Percentiles rank a stretch among this genome's conserved stretches.
Evolutionary conservation across 2,797 vertebrate genomes (phyloP).

Genomic region (Sebastes elongatus): DNA sequence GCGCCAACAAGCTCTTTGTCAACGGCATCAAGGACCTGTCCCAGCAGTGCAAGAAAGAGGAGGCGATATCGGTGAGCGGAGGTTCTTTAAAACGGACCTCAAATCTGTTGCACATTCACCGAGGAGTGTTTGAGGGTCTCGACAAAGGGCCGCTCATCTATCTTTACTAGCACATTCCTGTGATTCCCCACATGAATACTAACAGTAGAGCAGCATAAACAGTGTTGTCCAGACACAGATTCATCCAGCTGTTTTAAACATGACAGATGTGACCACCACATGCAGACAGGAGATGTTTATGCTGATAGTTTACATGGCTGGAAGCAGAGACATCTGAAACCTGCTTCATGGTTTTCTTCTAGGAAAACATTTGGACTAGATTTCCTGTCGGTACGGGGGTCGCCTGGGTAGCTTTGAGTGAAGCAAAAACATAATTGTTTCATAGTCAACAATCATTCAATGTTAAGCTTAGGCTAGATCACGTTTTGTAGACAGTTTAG

Average conservation of each 20-base stretch:
- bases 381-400: conserved; percentile 19
- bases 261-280: conserved; percentile 33
- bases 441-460: not conserved
- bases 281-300: conserved; percentile 42
- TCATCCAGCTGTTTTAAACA: conserved; percentile 49
- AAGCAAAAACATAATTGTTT: not conserved
- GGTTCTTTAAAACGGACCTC: not conserved
- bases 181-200: conserved; percentile 49
- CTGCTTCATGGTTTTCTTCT: conserved; percentile 36
- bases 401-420: not conserved
- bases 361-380: conserved; percentile 33
- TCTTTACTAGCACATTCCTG: conserved; percentile 46
- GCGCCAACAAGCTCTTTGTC: conserved; percentile 95
- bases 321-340: conserved; percentile 33
- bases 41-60: conserved; percentile 94
- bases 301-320: conserved; percentile 42
- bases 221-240: conserved; percentile 36
- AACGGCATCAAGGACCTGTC: conserved; percentile 93
- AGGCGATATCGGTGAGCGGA: conserved; percentile 91
- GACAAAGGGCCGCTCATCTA: not conserved
- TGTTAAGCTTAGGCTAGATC: not conserved
- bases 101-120: not conserved
- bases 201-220: conserved; percentile 36
- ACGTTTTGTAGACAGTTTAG: not conserved
- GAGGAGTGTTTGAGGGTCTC: conserved; percentile 2